Conservation (phyloP, 2,888 invertebrate species). For the Dione juno region DNA sequence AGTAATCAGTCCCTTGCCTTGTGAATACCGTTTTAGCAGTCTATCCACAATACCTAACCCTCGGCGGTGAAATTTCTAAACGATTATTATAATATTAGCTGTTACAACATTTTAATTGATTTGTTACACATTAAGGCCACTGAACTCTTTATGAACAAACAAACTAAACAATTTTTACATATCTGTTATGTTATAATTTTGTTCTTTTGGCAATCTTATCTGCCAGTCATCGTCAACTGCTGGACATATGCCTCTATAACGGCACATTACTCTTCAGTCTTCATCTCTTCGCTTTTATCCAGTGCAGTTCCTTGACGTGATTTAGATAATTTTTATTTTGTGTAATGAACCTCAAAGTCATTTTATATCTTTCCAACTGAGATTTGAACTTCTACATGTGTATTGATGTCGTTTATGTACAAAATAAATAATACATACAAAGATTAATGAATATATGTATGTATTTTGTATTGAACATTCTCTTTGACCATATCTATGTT, state of each 20-base stretch:
- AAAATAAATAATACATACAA: background rate
- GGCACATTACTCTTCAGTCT: no score
- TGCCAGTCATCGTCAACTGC: no score
- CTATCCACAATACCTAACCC: background rate
- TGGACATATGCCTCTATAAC: no score
- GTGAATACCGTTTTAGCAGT: background rate
- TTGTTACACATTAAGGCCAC: no score
- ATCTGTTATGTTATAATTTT: no score
- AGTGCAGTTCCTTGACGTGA: no score
- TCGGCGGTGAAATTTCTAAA: slow-evolving; percentile 4
- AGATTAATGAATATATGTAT: background rate
- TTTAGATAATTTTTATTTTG: background rate
- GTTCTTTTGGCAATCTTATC: no score
- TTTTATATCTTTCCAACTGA: background rate
- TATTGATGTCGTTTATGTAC: background rate
- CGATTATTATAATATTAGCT: background rate
- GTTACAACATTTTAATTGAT: slow-evolving; percentile 1
- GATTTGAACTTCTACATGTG: background rate
- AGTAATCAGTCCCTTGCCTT: no score
- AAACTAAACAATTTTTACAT: no score
- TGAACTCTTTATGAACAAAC: no score
- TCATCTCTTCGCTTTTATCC: no score
- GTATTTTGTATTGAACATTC: slow-evolving; percentile 11
- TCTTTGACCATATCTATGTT: slow-evolving; percentile 19
- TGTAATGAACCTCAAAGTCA: background rate